Conservation (phyloP, 2,888 invertebrate species). For the Trichogramma dendrolimi region DNA sequence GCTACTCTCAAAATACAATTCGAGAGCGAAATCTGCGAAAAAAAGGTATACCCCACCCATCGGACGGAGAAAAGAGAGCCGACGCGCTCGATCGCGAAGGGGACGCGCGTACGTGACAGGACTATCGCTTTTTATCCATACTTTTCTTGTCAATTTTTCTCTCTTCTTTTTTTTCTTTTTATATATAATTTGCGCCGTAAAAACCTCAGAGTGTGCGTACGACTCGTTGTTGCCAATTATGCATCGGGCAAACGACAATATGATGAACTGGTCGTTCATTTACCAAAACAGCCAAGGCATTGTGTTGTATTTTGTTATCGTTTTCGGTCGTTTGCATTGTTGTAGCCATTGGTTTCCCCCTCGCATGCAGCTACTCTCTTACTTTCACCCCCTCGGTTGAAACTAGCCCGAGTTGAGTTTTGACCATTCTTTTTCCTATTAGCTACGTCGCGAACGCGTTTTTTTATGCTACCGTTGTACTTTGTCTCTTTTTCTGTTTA, state of each 20-base stretch:
- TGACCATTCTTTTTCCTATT: constrained; percentile 28
- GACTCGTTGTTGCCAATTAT: constrained; percentile 24
- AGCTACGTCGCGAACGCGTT: constrained; percentile 13
- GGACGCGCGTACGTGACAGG: constrained; percentile 9
- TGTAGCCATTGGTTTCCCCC: neutral
- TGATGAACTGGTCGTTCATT: constrained; percentile 18
- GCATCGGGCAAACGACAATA: constrained; percentile 21
- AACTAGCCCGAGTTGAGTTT: constrained; percentile 11
- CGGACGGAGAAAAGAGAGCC: constrained; percentile 6
- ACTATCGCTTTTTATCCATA: constrained; percentile 19
- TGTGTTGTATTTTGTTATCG: constrained; percentile 26
- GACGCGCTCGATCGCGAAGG: neutral
- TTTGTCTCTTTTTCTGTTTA: constrained; percentile 14
- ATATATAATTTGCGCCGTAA: neutral
- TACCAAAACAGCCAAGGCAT: constrained; percentile 9
- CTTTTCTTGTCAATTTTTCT: constrained; percentile 14
- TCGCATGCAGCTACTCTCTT: constrained; percentile 10
- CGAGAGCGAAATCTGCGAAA: constrained; percentile 10
- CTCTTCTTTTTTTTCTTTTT: constrained; percentile 10
- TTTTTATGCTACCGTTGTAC: neutral
- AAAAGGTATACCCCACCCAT: constrained; percentile 12
- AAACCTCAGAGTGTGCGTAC: constrained; percentile 16
- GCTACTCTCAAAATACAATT: constrained; percentile 19
- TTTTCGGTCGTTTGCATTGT: constrained; percentile 2
- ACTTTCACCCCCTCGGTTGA: neutral